A percentile compares a stretch with the other conserved stretches of the same genome.
Conservation (phyloP, 2,888 invertebrate genomes). For the Diarsia dahlii region DNA sequence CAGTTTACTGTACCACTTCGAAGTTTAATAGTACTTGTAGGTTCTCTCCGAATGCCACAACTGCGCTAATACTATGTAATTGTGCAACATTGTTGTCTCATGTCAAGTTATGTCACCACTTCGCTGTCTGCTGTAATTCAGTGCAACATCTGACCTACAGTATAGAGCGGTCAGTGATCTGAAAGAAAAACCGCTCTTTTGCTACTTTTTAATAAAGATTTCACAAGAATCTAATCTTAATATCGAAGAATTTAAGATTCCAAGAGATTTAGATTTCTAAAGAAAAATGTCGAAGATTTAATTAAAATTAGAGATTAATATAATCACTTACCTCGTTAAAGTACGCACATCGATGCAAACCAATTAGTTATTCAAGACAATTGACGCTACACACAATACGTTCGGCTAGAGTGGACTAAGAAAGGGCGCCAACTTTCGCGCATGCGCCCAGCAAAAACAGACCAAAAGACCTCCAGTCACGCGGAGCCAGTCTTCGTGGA, state of each 20-base stretch:
- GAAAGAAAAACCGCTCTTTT: background rate
- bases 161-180: background rate
- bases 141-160: conserved; percentile 4
- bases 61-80: conserved; percentile 48
- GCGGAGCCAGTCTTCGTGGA: conserved; percentile 81
- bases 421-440: conserved; percentile 88
- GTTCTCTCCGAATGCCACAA: conserved; percentile 26
- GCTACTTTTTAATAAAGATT: background rate
- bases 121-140: conserved; percentile 4
- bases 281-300: conserved; percentile 4
- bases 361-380: conserved; percentile 88
- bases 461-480: conserved; percentile 77
- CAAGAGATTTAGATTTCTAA: background rate
- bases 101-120: conserved; percentile 33
- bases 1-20: conserved; percentile 40
- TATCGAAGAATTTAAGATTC: conserved; percentile 10
- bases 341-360: conserved; percentile 66
- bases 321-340: conserved; percentile 44
- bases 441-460: conserved; percentile 77
- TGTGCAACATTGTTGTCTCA: conserved; percentile 47
- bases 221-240: background rate
- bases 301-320: conserved; percentile 31
- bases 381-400: conserved; percentile 87
- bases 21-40: conserved; percentile 47
- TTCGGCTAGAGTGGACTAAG: conserved; percentile 81